phyloP scores from a whole-genome alignment of 2,113 vertebrate species.

The Lophius piscatorius region DNA sequence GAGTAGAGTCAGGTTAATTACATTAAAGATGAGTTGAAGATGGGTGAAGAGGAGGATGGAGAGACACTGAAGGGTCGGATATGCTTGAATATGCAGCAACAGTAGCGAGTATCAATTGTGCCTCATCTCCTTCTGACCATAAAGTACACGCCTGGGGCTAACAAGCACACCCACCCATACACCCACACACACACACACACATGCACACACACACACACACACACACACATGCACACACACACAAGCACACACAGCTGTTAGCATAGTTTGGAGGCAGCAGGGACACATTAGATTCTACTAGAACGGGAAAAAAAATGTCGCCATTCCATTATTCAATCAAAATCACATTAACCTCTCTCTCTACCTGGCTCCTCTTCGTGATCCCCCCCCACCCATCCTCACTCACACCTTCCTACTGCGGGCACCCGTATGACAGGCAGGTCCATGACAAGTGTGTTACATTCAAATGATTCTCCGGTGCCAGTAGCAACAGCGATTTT shows the following conservation, averaged over 20 bases:
- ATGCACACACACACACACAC: slow-evolving; percentile 9
- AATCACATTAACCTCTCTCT: slow-evolving; percentile 42
- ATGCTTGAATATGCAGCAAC: slow-evolving; percentile 48
- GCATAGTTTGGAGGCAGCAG: slow-evolving; percentile 38
- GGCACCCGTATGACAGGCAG: neutral
- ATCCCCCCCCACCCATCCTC: slow-evolving; percentile 12
- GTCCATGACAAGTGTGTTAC: slow-evolving; percentile 18
- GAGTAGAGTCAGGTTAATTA: slow-evolving; percentile 52
- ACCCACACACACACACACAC: slow-evolving; percentile 12
- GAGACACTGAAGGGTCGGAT: slow-evolving; percentile 45
- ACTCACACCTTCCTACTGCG: neutral
- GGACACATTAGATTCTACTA: slow-evolving; percentile 33
- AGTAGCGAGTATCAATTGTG: slow-evolving; percentile 48
- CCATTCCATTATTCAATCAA: slow-evolving; percentile 48
- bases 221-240: slow-evolving; percentile 8
- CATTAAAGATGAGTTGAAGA: slow-evolving; percentile 47
- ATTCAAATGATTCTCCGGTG: slow-evolving; percentile 14
- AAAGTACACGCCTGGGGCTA: slow-evolving; percentile 32
- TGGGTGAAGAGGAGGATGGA: slow-evolving; percentile 3
- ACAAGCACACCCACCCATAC: neutral
- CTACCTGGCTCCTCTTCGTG: neutral
- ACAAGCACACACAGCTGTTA: slow-evolving; percentile 5
- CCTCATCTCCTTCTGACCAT: slow-evolving; percentile 48
- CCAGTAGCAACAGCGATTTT: neutral
- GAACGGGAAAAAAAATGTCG: slow-evolving; percentile 20